Conservation (phyloP, 1,140 invertebrate genomes). For the Frieseomelitta varia region DNA sequence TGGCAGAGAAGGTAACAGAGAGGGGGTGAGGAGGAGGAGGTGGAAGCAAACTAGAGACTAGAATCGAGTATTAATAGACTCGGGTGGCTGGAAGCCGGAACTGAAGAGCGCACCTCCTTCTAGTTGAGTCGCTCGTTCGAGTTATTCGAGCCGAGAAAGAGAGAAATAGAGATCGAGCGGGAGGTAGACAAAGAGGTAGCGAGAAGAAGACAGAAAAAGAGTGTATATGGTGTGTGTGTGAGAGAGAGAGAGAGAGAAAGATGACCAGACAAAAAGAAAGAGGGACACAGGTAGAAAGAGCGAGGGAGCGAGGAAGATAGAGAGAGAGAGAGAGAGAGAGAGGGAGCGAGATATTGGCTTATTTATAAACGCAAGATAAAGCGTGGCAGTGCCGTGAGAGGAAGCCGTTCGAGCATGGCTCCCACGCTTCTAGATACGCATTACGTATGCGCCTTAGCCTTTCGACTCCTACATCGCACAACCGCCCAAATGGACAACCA, state of each 20-base stretch:
- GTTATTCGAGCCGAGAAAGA: conserved; percentile 5
- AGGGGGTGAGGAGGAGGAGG: neutral
- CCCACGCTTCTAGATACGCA: conserved; percentile 51
- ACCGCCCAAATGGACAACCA: conserved; percentile 5
- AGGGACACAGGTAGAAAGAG: neutral
- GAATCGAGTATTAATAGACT: conserved; percentile 68
- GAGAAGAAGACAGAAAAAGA: neutral
- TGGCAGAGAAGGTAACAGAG: neutral
- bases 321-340: neutral
- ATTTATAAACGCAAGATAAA: conserved; percentile 58
- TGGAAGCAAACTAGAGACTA: conserved; percentile 50
- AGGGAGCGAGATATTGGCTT: conserved; percentile 42
- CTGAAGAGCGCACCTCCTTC: conserved; percentile 59
- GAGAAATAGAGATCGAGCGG: neutral
- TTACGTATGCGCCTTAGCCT: conserved; percentile 51
- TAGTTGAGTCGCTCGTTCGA: conserved; percentile 58
- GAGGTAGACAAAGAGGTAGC: neutral
- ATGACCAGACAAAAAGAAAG: conserved; percentile 2
- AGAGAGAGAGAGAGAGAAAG: neutral
- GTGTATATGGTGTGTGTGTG: no score
- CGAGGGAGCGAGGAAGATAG: neutral
- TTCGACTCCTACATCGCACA: conserved; percentile 28
- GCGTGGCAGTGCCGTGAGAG: conserved; percentile 44
- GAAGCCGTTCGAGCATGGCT: conserved; percentile 58
- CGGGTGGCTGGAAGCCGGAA: conserved; percentile 65